A percentile compares a stretch with the other conserved stretches of the same genome.
Conservation (phyloP, 1,140 invertebrate species). For the Lethrus apterus region DNA sequence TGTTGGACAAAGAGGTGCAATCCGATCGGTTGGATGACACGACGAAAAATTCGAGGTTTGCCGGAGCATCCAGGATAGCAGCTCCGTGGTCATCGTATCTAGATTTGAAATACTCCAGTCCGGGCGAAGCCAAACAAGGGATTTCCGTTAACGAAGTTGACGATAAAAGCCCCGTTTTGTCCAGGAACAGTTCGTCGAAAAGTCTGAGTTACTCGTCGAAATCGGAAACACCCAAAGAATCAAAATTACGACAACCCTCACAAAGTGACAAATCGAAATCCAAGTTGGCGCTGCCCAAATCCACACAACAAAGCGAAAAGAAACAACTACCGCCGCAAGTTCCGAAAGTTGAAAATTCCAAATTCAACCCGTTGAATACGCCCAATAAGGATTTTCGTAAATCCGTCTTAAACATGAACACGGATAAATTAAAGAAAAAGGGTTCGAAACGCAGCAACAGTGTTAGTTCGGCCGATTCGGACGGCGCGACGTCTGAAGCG, state of each 20-base stretch:
- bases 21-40: constrained; percentile 58
- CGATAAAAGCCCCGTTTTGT: constrained; percentile 26
- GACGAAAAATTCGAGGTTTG: constrained; percentile 53
- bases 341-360: constrained; percentile 47
- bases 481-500: constrained; percentile 34
- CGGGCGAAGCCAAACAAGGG: constrained; percentile 22
- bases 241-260: constrained; percentile 17
- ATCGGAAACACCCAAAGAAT: constrained; percentile 23
- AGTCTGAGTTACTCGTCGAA: constrained; percentile 26
- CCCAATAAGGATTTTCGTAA: constrained; percentile 71
- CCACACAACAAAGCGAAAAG: constrained; percentile 23
- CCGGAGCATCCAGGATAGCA: constrained; percentile 46
- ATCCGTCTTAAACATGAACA: constrained; percentile 63
- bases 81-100: constrained; percentile 59
- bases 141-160: constrained; percentile 20
- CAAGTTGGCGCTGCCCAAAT: constrained; percentile 30
- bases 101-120: constrained; percentile 48
- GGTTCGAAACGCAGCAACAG: constrained; percentile 42
- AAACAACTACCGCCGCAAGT: constrained; percentile 51
- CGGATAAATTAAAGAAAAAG: constrained; percentile 38
- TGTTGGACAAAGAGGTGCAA: constrained; percentile 58
- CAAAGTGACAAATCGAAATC: constrained; percentile 17
- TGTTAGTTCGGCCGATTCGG: constrained; percentile 48
- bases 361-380: constrained; percentile 42
- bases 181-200: constrained; percentile 38